Conservation (phyloP, 2,888 invertebrate species). For the Steinernema hermaphroditum region DNA sequence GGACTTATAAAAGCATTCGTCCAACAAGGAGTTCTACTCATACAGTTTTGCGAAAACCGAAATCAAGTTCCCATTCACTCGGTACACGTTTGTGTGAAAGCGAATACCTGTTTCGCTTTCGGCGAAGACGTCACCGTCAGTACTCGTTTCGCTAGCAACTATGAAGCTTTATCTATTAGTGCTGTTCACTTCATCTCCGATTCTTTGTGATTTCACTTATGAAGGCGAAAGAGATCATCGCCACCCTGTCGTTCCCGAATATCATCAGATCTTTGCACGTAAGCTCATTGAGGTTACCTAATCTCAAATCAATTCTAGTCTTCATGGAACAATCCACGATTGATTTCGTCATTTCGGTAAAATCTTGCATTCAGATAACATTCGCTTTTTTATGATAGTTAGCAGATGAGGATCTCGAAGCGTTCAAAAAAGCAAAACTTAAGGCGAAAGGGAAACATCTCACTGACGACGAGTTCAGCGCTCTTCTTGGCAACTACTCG, state of each 20-base stretch:
- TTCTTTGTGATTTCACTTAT: neutral
- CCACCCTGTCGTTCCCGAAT: neutral
- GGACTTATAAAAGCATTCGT: no score
- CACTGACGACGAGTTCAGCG: conserved; percentile 7
- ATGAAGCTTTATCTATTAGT: neutral
- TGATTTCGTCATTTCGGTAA: conserved; percentile 3
- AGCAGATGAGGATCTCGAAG: neutral
- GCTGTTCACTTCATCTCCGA: neutral
- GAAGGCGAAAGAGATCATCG: neutral
- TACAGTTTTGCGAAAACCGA: no score
- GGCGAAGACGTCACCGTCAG: neutral
- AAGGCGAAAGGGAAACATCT: neutral
- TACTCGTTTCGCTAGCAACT: neutral
- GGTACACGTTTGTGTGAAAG: neutral
- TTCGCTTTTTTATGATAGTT: neutral
- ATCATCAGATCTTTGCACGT: conserved; percentile 14
- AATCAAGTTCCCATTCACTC: no score
- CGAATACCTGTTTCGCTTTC: neutral
- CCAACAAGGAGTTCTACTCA: no score
- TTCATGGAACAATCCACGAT: conserved; percentile 13
- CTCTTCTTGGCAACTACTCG: neutral
- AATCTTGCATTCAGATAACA: neutral
- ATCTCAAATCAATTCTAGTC: neutral
- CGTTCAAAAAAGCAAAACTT: conserved; percentile 2
- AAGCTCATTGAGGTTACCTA: neutral